A percentile compares a stretch with the other conserved stretches of the same genome.
Evolutionary conservation across 1,140 invertebrate genomes (phyloP).

Genomic region (Ips typographus): DNA sequence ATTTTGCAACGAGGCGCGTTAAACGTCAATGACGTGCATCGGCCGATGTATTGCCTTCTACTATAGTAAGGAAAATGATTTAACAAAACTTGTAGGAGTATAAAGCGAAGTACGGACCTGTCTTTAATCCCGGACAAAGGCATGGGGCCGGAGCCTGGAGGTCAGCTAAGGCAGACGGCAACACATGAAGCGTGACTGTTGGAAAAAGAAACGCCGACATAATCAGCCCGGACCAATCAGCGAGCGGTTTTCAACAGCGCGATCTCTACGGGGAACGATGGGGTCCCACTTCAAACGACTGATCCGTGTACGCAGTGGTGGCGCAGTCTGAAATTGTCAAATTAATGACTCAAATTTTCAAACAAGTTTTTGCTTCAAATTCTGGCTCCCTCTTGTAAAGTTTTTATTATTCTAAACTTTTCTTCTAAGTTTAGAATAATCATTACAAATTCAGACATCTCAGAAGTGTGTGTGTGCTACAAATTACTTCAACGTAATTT

Average conservation of each 20-base stretch:
- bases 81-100: too few relatives aligned
- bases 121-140: conserved; percentile 33
- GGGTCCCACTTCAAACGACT: conserved; percentile 19
- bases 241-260: conserved; percentile 39
- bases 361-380: too few relatives aligned
- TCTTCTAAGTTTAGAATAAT: too few relatives aligned
- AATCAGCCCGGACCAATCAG: conserved; percentile 41
- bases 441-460: too few relatives aligned
- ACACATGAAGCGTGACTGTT: conserved; percentile 42
- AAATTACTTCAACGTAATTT: too few relatives aligned
- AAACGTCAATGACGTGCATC: too few relatives aligned
- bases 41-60: too few relatives aligned
- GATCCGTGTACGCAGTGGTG: conserved; percentile 20
- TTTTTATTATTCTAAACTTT: too few relatives aligned
- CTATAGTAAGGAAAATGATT: too few relatives aligned
- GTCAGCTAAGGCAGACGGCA: conserved; percentile 38
- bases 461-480: too few relatives aligned
- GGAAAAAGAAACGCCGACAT: conserved; percentile 42
- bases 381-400: neutral
- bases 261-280: conserved; percentile 32
- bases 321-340: neutral
- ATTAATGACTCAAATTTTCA: neutral
- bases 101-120: conserved; percentile 14
- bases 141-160: conserved; percentile 31
- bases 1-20: too few relatives aligned